phyloP scores from a whole-genome alignment of 1,140 invertebrate species.

The Metaphire vulgaris region DNA sequence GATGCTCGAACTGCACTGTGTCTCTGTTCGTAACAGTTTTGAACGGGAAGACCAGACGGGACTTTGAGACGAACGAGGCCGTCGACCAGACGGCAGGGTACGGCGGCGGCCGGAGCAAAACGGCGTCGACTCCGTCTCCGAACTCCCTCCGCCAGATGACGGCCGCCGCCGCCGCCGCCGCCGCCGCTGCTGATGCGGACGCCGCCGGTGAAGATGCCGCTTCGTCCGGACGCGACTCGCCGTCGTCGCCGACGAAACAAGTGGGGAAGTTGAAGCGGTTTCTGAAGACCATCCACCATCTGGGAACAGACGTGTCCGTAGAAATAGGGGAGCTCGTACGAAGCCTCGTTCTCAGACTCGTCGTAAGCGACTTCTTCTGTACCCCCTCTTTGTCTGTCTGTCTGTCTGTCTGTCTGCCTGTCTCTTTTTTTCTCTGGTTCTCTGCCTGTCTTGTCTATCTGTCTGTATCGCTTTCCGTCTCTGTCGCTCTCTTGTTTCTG shows the following conservation, averaged over 20 bases:
- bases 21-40: too few relatives aligned
- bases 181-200: too few relatives aligned
- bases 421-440: neutral
- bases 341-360: slow-evolving; percentile 67
- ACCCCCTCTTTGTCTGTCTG: neutral
- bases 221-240: neutral
- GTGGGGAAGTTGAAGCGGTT: slow-evolving; percentile 68
- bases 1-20: too few relatives aligned
- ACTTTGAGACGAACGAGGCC: too few relatives aligned
- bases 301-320: slow-evolving; percentile 70
- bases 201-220: neutral
- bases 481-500: neutral
- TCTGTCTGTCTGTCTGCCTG: neutral
- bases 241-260: slow-evolving; percentile 32
- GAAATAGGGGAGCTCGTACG: slow-evolving; percentile 75
- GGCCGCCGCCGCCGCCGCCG: too few relatives aligned
- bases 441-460: too few relatives aligned
- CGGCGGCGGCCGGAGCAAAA: too few relatives aligned
- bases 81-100: too few relatives aligned
- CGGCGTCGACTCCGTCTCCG: neutral
- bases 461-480: neutral
- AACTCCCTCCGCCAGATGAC: neutral
- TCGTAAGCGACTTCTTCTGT: slow-evolving; percentile 58
- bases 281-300: slow-evolving; percentile 75
- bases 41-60: too few relatives aligned